Evolutionary conservation across 2,113 vertebrate species (phyloP).

Genomic region (Lophius piscatorius): DNA sequence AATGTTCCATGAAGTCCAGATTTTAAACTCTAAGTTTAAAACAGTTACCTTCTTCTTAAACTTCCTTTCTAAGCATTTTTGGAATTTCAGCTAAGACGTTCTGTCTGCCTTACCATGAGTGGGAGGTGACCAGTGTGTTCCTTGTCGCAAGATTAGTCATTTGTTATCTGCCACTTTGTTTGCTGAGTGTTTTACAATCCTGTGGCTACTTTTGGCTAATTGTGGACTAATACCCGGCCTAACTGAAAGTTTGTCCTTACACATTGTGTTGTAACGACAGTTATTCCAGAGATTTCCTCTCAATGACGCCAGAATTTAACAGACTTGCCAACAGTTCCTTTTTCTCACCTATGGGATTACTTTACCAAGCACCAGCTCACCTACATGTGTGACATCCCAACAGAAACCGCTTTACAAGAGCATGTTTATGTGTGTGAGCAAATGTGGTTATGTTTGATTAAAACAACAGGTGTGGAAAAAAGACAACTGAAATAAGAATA

Average conservation of each 20-base stretch:
- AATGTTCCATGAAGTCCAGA: too few relatives aligned
- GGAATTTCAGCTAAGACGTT: background rate
- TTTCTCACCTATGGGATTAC: conserved; percentile 55
- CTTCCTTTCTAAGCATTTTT: background rate
- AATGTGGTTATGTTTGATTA: background rate
- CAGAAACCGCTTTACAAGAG: conserved; percentile 26
- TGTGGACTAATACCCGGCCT: conserved; percentile 33
- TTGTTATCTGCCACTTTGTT: conserved; percentile 48
- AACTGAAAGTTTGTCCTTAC: conserved; percentile 57
- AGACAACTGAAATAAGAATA: background rate
- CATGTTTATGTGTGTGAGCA: conserved; percentile 2
- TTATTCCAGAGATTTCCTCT: conserved; percentile 71
- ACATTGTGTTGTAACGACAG: conserved; percentile 43
- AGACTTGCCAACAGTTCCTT: conserved; percentile 45
- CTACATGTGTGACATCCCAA: conserved; percentile 20
- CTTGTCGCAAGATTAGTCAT: conserved; percentile 50
- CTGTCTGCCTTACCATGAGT: conserved; percentile 15
- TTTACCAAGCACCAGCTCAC: conserved; percentile 40
- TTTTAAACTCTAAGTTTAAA: too few relatives aligned
- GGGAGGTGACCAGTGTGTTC: conserved; percentile 48
- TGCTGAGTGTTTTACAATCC: conserved; percentile 43
- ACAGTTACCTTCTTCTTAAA: background rate
- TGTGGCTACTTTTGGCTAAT: conserved; percentile 46
- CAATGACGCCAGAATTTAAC: conserved; percentile 53
- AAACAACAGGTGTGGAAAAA: too few relatives aligned